A percentile compares a stretch with the other conserved stretches of the same genome.
Evolutionary conservation across 2,888 invertebrate genomes (phyloP).

Genomic region (Erebia ligea): DNA sequence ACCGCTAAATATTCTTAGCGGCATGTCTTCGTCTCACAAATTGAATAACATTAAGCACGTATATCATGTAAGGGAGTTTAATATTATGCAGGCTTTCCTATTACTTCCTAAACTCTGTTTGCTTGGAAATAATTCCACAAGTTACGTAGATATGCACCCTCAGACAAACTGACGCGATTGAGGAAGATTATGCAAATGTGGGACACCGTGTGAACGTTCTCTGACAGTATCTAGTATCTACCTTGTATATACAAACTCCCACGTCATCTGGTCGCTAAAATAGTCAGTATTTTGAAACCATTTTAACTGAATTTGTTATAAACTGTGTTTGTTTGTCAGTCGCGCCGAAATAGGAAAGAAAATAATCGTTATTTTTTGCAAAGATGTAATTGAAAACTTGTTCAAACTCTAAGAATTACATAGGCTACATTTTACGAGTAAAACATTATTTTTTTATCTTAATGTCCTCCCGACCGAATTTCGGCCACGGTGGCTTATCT

Average conservation of each 20-base stretch:
- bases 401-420: too few species aligned
- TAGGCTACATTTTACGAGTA: too few species aligned
- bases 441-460: too few species aligned
- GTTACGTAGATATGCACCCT: neutral
- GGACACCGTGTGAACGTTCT: neutral
- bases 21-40: conserved; percentile 21
- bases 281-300: neutral
- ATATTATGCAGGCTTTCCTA: conserved; percentile 21
- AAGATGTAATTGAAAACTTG: too few species aligned
- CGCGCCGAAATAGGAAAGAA: too few species aligned
- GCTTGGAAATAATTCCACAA: neutral
- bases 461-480: too few species aligned
- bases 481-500: too few species aligned
- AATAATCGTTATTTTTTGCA: too few species aligned
- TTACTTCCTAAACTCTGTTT: neutral
- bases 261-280: neutral
- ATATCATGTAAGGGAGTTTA: conserved; percentile 36
- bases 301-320: too few species aligned
- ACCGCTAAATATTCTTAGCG: conserved; percentile 17
- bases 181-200: neutral
- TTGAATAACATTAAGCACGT: conserved; percentile 25
- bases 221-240: neutral
- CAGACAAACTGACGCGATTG: neutral
- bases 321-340: too few species aligned
- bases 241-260: neutral